Base-by-base conservation (phyloP, 2,797 vertebrate species). In the Picus viridis region DNA sequence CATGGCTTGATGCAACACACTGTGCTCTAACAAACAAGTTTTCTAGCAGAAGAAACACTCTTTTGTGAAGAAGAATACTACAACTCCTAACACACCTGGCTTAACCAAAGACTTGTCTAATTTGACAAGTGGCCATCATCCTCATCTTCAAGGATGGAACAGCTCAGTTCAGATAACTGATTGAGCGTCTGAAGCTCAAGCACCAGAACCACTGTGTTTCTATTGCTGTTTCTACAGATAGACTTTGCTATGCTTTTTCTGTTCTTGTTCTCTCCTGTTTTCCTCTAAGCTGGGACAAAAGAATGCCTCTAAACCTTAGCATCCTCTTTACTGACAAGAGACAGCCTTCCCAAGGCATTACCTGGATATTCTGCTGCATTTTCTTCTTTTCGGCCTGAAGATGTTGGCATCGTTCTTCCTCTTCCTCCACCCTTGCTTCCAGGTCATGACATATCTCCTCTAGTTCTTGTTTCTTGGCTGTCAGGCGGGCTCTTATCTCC, bases 391-490 rank as follows among this genome's bases (percentile, higher is more conserved):
- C 99, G 0, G 94, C 2, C 57, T 96, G 81, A 83, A 99, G 97
- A 2, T 99, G 99, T 79, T 98, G 98, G 83, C 98, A 98, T 9
- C 99, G 97, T 96, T 99, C 99, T 77, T 99, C 99, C 89, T 99
- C 99, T 82, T 99, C 99, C 96, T 99, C 99, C 69, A 99, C 98
- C 1, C 99, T 98, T 43, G 99, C 98, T 97, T 99, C 99, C 83
- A 99, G 97, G 95, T 99, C 99, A 7, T 99, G 99, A 78, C 99
- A 98, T 83, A 99, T 99, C 96, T 99, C 99, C 96, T 99, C 99
- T 77, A 99, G 97, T 89, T 99, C 99, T 95, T 99, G 99, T 93
- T 99, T 99, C 97, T 98, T 99, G 65, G 99, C 98, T 3, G 99
- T 98, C 75, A 99, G 98, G 23, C 99, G 99, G 73, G 98, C 97